Evolutionary conservation across 1,140 invertebrate species (phyloP).

Genomic region (Bombus pyrosoma): DNA sequence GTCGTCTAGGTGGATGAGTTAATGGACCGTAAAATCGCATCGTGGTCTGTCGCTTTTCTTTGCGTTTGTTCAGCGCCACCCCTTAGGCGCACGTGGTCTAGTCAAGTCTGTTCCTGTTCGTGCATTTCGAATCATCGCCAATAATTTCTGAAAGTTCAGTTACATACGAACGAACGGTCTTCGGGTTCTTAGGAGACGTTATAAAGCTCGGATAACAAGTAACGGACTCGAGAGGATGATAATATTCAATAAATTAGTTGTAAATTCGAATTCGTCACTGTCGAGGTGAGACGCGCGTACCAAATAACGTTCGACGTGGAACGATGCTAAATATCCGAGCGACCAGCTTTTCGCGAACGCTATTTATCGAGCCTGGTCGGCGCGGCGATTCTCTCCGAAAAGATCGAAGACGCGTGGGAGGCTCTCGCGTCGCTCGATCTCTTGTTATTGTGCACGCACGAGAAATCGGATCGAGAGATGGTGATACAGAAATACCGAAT

Average conservation of each 20-base stretch:
- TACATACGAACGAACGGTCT: neutral
- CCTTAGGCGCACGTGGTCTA: slow-evolving; percentile 24
- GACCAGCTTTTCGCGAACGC: slow-evolving; percentile 2
- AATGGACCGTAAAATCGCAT: slow-evolving; percentile 64
- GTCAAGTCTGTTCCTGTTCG: neutral
- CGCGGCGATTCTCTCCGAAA: neutral
- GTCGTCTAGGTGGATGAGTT: slow-evolving; percentile 17
- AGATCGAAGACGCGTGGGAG: neutral
- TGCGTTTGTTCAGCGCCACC: neutral
- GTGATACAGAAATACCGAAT: slow-evolving; percentile 71
- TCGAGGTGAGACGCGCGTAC: neutral
- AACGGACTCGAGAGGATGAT: too few relatives aligned
- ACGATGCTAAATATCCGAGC: slow-evolving; percentile 16
- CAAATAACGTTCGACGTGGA: neutral
- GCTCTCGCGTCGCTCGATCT: slow-evolving; percentile 20
- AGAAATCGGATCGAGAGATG: slow-evolving; percentile 67
- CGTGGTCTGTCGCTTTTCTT: slow-evolving; percentile 3
- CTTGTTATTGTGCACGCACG: neutral
- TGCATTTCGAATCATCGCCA: neutral
- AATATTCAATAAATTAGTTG: slow-evolving; percentile 15
- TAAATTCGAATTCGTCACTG: slow-evolving; percentile 14
- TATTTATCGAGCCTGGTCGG: slow-evolving; percentile 27
- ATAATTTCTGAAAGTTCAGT: neutral
- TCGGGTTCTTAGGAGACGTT: neutral
- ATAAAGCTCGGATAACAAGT: neutral